A percentile compares a stretch with the other conserved stretches of the same genome.
phyloP scores from a whole-genome alignment of 2,797 vertebrate genomes.

The Acanthornis magna region DNA sequence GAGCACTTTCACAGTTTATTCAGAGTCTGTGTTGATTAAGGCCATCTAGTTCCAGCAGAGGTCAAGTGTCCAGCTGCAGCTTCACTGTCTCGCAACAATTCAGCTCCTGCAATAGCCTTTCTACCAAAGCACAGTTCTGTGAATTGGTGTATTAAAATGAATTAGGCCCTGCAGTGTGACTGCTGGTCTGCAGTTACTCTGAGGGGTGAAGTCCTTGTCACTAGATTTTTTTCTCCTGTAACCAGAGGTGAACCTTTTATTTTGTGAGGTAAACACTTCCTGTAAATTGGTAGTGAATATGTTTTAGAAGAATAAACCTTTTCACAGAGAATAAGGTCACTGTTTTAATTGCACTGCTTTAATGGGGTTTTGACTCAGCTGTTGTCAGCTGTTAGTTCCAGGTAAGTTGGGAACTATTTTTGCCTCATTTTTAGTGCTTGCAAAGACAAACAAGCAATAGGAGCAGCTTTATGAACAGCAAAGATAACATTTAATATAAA shows the following conservation, averaged over 20 bases:
- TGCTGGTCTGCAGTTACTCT: background rate
- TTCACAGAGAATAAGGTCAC: background rate
- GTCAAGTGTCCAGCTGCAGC: conserved; percentile 1
- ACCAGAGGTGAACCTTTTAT: background rate
- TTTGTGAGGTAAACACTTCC: background rate
- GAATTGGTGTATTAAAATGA: conserved; percentile 4
- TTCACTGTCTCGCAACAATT: background rate
- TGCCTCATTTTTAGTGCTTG: background rate
- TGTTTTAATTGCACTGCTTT: background rate
- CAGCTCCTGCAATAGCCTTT: background rate
- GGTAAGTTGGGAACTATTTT: background rate
- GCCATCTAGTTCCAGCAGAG: background rate
- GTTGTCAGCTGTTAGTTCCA: background rate
- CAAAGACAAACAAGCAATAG: background rate
- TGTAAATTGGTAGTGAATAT: background rate
- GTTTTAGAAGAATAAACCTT: background rate
- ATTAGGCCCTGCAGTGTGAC: background rate
- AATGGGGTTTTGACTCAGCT: background rate
- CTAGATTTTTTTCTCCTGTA: background rate
- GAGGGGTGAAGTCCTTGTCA: background rate
- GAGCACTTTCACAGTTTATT: background rate
- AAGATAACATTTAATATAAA: background rate
- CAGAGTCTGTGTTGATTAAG: conserved; percentile 25
- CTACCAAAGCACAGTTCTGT: background rate
- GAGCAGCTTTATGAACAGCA: background rate